phyloP scores from a whole-genome alignment of 2,888 invertebrate species.

The Colletes collaris region DNA sequence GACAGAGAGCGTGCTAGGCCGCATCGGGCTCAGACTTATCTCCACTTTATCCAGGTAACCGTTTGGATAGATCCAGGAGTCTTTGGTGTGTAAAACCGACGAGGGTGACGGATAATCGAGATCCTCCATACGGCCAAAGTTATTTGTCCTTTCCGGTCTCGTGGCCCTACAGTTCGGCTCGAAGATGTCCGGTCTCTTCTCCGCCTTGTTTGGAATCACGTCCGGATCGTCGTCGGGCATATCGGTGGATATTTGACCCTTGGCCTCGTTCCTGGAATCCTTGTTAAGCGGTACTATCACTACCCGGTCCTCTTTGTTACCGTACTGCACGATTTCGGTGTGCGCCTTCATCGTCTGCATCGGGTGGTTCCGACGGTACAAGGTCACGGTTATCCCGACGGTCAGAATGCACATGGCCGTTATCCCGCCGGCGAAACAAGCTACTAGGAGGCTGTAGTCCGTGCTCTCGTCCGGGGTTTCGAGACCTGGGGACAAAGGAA shows the following conservation, averaged over 20 bases:
- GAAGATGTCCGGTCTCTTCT: conserved; percentile 74
- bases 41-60: conserved; percentile 73
- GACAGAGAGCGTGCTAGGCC: conserved; percentile 78
- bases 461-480: conserved; percentile 73
- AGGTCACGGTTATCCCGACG: conserved; percentile 77
- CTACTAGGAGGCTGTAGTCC: conserved; percentile 79
- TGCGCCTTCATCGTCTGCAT: conserved; percentile 68
- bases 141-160: conserved; percentile 70
- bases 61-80: conserved; percentile 77
- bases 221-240: conserved; percentile 77
- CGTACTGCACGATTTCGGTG: conserved; percentile 52
- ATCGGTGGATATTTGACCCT: conserved; percentile 47
- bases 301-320: conserved; percentile 53
- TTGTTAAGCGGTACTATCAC: conserved; percentile 35
- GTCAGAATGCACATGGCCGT: conserved; percentile 79
- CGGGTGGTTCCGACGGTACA: conserved; percentile 76
- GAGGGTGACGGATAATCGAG: conserved; percentile 74
- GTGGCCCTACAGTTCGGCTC: conserved; percentile 71
- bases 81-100: conserved; percentile 71
- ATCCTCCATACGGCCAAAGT: conserved; percentile 66
- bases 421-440: conserved; percentile 79
- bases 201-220: conserved; percentile 76
- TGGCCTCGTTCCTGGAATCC: conserved; percentile 36
- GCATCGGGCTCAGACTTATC: conserved; percentile 70
- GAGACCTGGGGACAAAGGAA: conserved; percentile 71